Base-by-base conservation (phyloP, 2,113 vertebrate genomes). In the Cardinalis cardinalis region DNA sequence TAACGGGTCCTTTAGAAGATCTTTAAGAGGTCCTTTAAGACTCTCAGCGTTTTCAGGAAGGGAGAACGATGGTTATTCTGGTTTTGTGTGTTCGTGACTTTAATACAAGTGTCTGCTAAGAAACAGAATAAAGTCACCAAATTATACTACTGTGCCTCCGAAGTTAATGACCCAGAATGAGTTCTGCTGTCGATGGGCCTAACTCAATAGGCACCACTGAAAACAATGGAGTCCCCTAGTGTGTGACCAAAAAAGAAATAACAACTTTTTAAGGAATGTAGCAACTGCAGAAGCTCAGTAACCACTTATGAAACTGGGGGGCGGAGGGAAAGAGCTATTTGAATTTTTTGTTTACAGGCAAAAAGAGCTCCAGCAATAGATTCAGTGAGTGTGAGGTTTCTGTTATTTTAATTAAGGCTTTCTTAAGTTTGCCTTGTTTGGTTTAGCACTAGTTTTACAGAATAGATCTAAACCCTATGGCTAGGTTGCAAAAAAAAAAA, bases 211-310 rank as follows among this genome's bases (percentile, higher is more conserved):
- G 93, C 93, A 93, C 94, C 94, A 88, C 92, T 44, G 95, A 95
- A 94, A 96, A 95, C 94, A 94, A 95, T 95, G 94, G 90, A 95
- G 92, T 93, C 94, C 71, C 94, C 94, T 80, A 95, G 93, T 89
- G 94, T 90, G 94, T 90, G 94, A 96, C 94, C 93, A 87, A 96
- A 94, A 95, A 95, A 94, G 93, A 95, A 95, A 93, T 92, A 93
- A 94, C 73, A 95, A 88, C 93, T 79, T 94, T 93, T 96, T 90
- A 90, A 94, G 89, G 95, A 96, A 95, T 95, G 94, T 55, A 92
- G 94, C 95, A 95, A 96, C 90, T 95, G 93, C 86, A 95, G 93
- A 96, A 95, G 95, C 86, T 95, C 86, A 84, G 77, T 87, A 95
- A 95, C 88, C 94, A 93, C 92, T 96, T 95, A 93, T 59, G 88